Conservation (phyloP, 2,888 invertebrate genomes). For the Volucella zonaria region DNA sequence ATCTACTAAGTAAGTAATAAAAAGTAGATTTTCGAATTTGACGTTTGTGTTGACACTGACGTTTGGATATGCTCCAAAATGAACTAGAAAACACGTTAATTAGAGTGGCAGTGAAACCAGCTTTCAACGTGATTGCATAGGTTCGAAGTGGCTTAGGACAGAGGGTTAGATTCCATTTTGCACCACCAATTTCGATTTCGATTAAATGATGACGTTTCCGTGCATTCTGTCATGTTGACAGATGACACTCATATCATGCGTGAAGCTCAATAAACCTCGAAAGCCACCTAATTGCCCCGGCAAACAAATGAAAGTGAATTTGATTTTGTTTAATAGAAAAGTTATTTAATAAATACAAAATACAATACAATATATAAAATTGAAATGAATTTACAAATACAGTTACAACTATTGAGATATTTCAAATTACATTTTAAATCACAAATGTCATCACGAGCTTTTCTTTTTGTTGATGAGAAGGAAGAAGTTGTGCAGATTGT, state of each 20-base stretch:
- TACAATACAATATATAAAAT: slow-evolving; percentile 10
- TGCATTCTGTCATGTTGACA: not conserved
- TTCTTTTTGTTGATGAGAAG: not conserved
- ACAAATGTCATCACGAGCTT: slow-evolving; percentile 67
- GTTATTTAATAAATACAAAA: slow-evolving; percentile 49
- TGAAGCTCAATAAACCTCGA: slow-evolving; percentile 28
- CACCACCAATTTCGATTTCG: not conserved
- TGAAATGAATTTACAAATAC: slow-evolving; percentile 8
- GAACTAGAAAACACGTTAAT: slow-evolving; percentile 42
- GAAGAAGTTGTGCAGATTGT: not conserved
- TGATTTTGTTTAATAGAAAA: slow-evolving; percentile 9
- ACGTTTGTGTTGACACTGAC: no score
- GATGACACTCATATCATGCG: not conserved
- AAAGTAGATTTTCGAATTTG: not conserved
- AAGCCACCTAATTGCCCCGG: not conserved
- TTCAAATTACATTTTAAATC: slow-evolving; percentile 66
- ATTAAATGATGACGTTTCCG: not conserved
- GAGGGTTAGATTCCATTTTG: not conserved
- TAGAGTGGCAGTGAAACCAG: slow-evolving; percentile 62
- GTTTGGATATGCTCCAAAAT: slow-evolving; percentile 43
- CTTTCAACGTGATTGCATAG: slow-evolving; percentile 49
- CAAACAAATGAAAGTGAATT: slow-evolving; percentile 37
- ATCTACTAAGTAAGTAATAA: slow-evolving; percentile 55
- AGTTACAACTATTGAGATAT: slow-evolving; percentile 58
- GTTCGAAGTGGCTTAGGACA: slow-evolving; percentile 44